phyloP scores from a whole-genome alignment of 1,140 invertebrate species.

The Archegozetes longisetosus region DNA sequence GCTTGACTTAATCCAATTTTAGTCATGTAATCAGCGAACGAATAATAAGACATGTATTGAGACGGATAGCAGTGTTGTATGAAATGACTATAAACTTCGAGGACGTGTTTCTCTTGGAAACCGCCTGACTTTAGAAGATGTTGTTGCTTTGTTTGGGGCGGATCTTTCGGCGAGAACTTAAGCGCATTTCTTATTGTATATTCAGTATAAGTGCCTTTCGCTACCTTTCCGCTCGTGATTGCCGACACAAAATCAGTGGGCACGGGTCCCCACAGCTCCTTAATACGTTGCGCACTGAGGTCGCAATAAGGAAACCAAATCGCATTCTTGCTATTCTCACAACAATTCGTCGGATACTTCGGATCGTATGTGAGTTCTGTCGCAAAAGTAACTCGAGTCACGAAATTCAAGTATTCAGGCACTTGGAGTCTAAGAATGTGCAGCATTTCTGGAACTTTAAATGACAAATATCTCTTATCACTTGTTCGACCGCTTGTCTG shows the following conservation, averaged over 20 bases:
- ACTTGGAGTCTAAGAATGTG: slow-evolving; percentile 17
- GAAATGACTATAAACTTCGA: slow-evolving; percentile 16
- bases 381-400: slow-evolving; percentile 12
- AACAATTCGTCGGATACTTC: too few relatives aligned
- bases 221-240: not conserved
- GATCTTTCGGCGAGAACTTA: not conserved
- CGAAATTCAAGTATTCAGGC: slow-evolving; percentile 11
- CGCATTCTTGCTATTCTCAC: not conserved
- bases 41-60: slow-evolving; percentile 10
- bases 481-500: slow-evolving; percentile 40
- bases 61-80: slow-evolving; percentile 18
- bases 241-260: not conserved
- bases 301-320: not conserved
- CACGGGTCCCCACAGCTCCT: not conserved
- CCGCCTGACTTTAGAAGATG: slow-evolving; percentile 1
- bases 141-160: not conserved
- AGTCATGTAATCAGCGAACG: slow-evolving; percentile 8
- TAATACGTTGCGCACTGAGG: not conserved
- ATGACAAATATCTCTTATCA: too few relatives aligned
- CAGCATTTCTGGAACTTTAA: slow-evolving; percentile 13
- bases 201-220: not conserved
- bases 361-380: slow-evolving; percentile 6
- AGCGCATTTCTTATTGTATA: not conserved
- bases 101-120: slow-evolving; percentile 14
- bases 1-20: slow-evolving; percentile 3